phyloP scores from a whole-genome alignment of 2,797 vertebrate genomes.

The Neostethus bicornis region DNA sequence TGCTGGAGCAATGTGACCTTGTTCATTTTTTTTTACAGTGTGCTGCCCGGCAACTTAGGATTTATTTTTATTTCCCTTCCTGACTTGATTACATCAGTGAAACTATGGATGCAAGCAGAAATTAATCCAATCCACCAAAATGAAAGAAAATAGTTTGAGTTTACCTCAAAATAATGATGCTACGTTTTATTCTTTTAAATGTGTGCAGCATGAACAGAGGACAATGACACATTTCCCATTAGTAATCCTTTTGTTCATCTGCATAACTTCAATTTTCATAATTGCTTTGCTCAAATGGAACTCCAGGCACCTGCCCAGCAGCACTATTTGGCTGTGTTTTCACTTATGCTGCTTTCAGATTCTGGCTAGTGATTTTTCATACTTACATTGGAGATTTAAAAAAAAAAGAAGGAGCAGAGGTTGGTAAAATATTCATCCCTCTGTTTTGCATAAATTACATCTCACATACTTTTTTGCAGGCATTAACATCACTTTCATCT shows the following conservation, averaged over 20 bases:
- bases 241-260: slow-evolving; percentile 81
- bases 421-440: slow-evolving; percentile 65
- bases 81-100: slow-evolving; percentile 31
- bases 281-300: slow-evolving; percentile 77
- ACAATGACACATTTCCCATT: slow-evolving; percentile 61
- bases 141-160: slow-evolving; percentile 11
- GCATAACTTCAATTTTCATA: slow-evolving; percentile 83
- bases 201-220: slow-evolving; percentile 39
- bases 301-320: slow-evolving; percentile 72
- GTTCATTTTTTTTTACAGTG: slow-evolving; percentile 28
- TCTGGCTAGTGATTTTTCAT: slow-evolving; percentile 63
- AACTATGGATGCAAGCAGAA: slow-evolving; percentile 14
- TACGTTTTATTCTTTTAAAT: slow-evolving; percentile 19
- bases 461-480: slow-evolving; percentile 40
- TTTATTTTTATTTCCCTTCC: slow-evolving; percentile 29
- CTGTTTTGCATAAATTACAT: slow-evolving; percentile 64
- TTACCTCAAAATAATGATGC: slow-evolving; percentile 18
- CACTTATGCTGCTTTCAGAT: slow-evolving; percentile 53
- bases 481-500: slow-evolving; percentile 68
- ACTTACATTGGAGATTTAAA: slow-evolving; percentile 37
- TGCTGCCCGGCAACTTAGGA: slow-evolving; percentile 15
- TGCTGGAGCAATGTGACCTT: slow-evolving; percentile 53
- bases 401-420: slow-evolving; percentile 12
- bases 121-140: slow-evolving; percentile 2
- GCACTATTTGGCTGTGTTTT: slow-evolving; percentile 60